These are phyloP conservation scores for Eurois occulta DNA, from an alignment of 2,888 invertebrate species.

Conservation along the genomic window DNA sequence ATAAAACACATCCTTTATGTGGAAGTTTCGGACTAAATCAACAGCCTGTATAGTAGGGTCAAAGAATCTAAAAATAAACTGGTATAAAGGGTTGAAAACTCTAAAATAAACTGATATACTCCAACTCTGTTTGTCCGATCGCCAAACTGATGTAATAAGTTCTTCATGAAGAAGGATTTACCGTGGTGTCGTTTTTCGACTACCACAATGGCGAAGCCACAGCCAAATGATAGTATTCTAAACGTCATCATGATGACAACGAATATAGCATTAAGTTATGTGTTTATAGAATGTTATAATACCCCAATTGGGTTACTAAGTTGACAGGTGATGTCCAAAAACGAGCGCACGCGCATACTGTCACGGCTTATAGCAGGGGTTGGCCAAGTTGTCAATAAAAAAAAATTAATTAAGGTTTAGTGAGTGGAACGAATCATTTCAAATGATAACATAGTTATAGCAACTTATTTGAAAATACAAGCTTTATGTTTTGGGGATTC, in stretches of 20 bases:
- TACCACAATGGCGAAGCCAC: neutral
- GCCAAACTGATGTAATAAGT: neutral
- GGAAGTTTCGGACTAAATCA: slow-evolving; percentile 15
- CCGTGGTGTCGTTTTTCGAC: neutral
- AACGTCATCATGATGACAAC: neutral
- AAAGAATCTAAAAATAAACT: slow-evolving; percentile 12
- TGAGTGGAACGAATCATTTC: neutral
- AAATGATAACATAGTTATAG: neutral
- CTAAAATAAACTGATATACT: neutral
- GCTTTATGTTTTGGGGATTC: neutral
- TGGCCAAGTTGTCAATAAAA: neutral
- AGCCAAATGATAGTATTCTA: neutral
- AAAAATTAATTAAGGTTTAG: neutral
- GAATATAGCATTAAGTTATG: neutral
- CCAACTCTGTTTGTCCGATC: neutral
- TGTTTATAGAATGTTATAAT: slow-evolving; percentile 17
- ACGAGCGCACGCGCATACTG: slow-evolving; percentile 11
- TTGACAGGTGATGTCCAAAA: slow-evolving; percentile 37
- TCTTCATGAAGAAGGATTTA: no score
- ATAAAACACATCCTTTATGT: slow-evolving; percentile 7
- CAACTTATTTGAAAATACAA: neutral
- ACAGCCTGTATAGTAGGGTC: neutral
- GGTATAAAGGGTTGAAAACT: neutral
- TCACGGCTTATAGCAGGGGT: neutral
- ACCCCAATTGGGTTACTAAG: slow-evolving; percentile 23